A percentile compares a stretch with the other conserved stretches of the same genome.
Conservation (phyloP, 2,797 vertebrate species). For the Trichosurus vulpecula region DNA sequence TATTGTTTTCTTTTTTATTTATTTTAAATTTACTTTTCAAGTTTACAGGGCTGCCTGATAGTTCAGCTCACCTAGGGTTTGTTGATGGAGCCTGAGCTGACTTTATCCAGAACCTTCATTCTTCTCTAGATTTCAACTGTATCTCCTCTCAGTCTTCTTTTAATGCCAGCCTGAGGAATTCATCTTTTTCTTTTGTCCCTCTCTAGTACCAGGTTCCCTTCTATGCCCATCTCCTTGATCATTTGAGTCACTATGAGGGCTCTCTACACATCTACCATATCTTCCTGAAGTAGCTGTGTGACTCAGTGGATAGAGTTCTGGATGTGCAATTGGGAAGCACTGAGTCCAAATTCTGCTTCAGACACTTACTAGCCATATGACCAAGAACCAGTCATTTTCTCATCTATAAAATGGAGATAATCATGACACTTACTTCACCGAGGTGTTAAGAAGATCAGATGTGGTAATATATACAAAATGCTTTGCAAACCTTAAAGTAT, state of each 20-base stretch:
- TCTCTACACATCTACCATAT: not conserved
- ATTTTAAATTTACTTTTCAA: not conserved
- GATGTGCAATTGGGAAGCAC: not conserved
- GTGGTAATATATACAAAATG: not conserved
- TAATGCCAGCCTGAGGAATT: not conserved
- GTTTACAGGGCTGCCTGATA: not conserved
- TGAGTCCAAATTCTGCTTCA: not conserved
- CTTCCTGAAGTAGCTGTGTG: not conserved
- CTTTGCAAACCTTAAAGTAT: not conserved
- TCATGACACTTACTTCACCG: not conserved
- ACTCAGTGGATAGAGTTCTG: not conserved
- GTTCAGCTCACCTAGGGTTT: not conserved
- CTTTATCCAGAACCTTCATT: not conserved
- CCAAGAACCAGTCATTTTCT: not conserved
- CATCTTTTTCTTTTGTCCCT: not conserved
- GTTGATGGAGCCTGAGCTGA: not conserved
- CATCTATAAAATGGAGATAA: not conserved
- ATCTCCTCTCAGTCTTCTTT: not conserved
- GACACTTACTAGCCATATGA: not conserved
- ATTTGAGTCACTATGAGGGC: not conserved
- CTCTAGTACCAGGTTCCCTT: not conserved
- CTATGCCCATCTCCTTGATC: not conserved
- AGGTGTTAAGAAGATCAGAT: not conserved
- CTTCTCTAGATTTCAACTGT: not conserved
- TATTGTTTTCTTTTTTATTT: not conserved